Conservation (phyloP, 2,888 invertebrate species). For the Agrochola macilenta region DNA sequence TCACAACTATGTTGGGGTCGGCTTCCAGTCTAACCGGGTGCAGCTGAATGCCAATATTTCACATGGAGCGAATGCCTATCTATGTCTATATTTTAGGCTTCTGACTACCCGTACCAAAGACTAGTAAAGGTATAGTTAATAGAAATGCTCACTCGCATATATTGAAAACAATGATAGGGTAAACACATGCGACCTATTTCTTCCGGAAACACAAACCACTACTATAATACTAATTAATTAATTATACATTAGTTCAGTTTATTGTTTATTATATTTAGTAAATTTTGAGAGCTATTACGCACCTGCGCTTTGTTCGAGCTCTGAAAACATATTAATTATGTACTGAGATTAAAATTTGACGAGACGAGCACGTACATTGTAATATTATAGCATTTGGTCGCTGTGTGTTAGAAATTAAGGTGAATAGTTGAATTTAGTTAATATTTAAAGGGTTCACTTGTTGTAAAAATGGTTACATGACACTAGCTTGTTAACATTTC, state of each 20-base stretch:
- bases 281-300: constrained; percentile 65
- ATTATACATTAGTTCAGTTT: constrained; percentile 49
- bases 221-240: constrained; percentile 26
- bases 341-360: constrained; percentile 71
- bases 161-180: neutral
- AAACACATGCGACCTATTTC: neutral
- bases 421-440: constrained; percentile 26
- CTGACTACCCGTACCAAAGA: neutral
- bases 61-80: too few species aligned
- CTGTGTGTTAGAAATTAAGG: constrained; percentile 29
- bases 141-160: neutral
- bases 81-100: too few species aligned
- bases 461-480: neutral
- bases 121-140: neutral
- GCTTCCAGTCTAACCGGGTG: too few species aligned
- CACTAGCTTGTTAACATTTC: neutral
- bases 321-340: constrained; percentile 72
- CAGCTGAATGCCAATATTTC: too few species aligned
- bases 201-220: constrained; percentile 8
- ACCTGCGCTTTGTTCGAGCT: constrained; percentile 63
- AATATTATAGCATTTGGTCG: constrained; percentile 39
- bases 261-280: constrained; percentile 54
- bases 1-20: too few species aligned
- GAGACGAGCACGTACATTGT: constrained; percentile 61
- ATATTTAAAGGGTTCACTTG: constrained; percentile 27